Evolutionary conservation across 1,140 invertebrate species (phyloP).

Genomic region (Drosophila hydei): DNA sequence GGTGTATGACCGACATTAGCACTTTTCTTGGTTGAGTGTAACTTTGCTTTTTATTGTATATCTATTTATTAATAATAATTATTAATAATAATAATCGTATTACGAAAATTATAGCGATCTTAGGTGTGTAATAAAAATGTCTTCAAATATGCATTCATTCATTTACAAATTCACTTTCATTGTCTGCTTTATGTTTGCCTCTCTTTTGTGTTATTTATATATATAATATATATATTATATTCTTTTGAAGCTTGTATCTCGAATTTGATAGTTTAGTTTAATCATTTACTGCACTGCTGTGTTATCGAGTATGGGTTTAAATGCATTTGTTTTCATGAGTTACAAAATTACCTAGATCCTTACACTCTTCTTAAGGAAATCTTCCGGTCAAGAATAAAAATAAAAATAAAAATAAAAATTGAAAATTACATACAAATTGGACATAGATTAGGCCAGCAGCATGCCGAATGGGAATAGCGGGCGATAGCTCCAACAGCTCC

Average conservation of each 20-base stretch:
- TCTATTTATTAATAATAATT: constrained; percentile 57
- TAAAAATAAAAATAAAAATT: constrained; percentile 22
- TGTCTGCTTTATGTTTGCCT: constrained; percentile 19
- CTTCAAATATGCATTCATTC: constrained; percentile 64
- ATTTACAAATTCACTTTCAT: constrained; percentile 59
- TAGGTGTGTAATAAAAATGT: constrained; percentile 68
- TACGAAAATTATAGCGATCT: constrained; percentile 77
- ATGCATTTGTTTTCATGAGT: constrained; percentile 82
- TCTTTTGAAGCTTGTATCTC: constrained; percentile 39
- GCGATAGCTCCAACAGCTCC: constrained; percentile 6
- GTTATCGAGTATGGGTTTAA: constrained; percentile 70
- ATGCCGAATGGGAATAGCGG: constrained; percentile 44
- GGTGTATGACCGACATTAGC: constrained; percentile 57
- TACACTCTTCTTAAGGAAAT: constrained; percentile 40
- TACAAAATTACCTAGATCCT: constrained; percentile 67
- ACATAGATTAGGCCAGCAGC: constrained; percentile 70
- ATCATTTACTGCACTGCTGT: constrained; percentile 52
- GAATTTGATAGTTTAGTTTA: constrained; percentile 51
- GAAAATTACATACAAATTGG: constrained; percentile 44
- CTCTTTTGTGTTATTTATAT: constrained; percentile 53
- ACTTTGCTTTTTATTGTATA: constrained; percentile 2
- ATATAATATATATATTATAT: constrained; percentile 35
- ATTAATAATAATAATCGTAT: constrained; percentile 60
- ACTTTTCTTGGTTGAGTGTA: constrained; percentile 32
- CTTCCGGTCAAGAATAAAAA: constrained; percentile 25